Conservation (phyloP, 2,888 invertebrate genomes). For the Ecdyonurus torrentis region DNA sequence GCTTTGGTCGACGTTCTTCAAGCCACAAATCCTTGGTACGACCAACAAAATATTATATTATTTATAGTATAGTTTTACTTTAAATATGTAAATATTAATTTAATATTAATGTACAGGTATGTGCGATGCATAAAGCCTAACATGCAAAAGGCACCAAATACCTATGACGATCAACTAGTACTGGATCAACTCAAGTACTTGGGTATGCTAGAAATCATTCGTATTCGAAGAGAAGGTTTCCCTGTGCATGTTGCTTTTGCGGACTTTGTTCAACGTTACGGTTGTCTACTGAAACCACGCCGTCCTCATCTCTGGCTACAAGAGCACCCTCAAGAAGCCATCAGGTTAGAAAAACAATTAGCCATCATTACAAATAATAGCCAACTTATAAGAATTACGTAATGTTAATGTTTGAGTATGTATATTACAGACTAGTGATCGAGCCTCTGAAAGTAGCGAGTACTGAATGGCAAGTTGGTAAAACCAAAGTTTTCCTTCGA, state of each 20-base stretch:
- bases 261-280: conserved; percentile 59
- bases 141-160: conserved; percentile 60
- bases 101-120: conserved; percentile 36
- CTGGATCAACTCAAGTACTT: conserved; percentile 76
- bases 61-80: conserved; percentile 5
- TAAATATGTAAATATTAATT: background rate
- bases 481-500: conserved; percentile 69
- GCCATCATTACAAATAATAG: conserved; percentile 14
- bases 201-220: conserved; percentile 85
- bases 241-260: conserved; percentile 67
- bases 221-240: conserved; percentile 77
- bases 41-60: background rate
- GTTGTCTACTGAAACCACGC: conserved; percentile 41
- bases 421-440: conserved; percentile 31
- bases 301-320: conserved; percentile 24
- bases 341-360: conserved; percentile 22
- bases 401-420: background rate
- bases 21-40: conserved; percentile 72
- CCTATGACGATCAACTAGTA: conserved; percentile 63
- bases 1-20: conserved; percentile 78
- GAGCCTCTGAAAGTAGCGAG: conserved; percentile 46
- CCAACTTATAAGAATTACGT: conserved; percentile 2
- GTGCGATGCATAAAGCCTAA: conserved; percentile 89
- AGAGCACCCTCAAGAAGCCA: conserved; percentile 21
- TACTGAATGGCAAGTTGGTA: conserved; percentile 78